A percentile compares a stretch with the other conserved stretches of the same genome.
These are phyloP conservation scores for Ectropis grisescens DNA, from an alignment of 1,140 invertebrate genomes.

Conservation along the genomic window DNA sequence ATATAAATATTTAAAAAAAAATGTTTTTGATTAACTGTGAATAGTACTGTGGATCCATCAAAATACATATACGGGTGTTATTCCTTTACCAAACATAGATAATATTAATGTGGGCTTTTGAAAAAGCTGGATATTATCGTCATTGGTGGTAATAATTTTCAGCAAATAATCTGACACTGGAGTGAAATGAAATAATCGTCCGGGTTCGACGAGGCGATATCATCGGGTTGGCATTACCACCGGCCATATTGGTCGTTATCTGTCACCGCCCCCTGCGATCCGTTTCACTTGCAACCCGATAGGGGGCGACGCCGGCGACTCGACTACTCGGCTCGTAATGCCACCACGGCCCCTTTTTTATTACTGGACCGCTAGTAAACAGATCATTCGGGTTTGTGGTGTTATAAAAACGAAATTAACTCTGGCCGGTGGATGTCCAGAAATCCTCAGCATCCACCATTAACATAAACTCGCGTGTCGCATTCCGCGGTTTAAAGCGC, in stretches of 20 bases:
- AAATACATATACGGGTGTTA: too few species aligned
- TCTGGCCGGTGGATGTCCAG: slow-evolving; percentile 51
- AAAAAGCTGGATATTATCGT: too few species aligned
- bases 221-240: slow-evolving; percentile 54
- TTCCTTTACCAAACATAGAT: too few species aligned
- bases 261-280: slow-evolving; percentile 58
- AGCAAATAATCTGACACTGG: too few species aligned
- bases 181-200: too few species aligned
- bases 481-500: slow-evolving; percentile 26
- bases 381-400: slow-evolving; percentile 69
- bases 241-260: slow-evolving; percentile 61
- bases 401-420: slow-evolving; percentile 70
- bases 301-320: slow-evolving; percentile 56
- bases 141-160: too few species aligned
- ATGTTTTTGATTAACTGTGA: too few species aligned
- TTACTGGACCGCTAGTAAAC: slow-evolving; percentile 69
- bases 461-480: slow-evolving; percentile 38
- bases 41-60: too few species aligned
- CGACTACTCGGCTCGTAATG: slow-evolving; percentile 56
- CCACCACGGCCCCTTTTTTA: slow-evolving; percentile 65
- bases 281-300: slow-evolving; percentile 66
- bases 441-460: slow-evolving; percentile 42
- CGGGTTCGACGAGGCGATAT: slow-evolving; percentile 21
- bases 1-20: too few species aligned
- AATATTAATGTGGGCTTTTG: too few species aligned